A percentile compares a stretch with the other conserved stretches of the same genome.
Evolutionary conservation across 2,888 invertebrate species (phyloP).

Genomic region (Litoditis marina): DNA sequence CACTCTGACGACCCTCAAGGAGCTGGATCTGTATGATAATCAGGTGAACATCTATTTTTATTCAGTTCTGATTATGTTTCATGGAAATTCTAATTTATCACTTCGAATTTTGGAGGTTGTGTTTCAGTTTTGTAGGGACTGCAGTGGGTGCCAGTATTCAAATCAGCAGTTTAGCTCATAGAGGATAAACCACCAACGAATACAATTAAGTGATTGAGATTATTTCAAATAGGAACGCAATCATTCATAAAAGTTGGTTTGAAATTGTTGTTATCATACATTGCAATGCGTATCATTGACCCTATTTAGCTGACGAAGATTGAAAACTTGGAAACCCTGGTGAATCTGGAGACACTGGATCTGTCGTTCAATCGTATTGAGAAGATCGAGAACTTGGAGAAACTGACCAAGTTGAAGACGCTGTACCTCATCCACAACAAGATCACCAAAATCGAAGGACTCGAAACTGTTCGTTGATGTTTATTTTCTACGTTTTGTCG

Average conservation of each 20-base stretch:
- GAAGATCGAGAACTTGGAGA: slow-evolving; percentile 63
- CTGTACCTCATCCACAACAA: slow-evolving; percentile 67
- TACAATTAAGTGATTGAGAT: too few relatives aligned
- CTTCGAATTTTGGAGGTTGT: too few relatives aligned
- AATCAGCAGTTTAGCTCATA: too few relatives aligned
- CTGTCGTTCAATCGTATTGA: slow-evolving; percentile 83
- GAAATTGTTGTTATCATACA: too few relatives aligned
- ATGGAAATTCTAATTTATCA: background rate
- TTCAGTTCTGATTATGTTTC: background rate
- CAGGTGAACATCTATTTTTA: slow-evolving; percentile 70
- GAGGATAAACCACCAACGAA: too few relatives aligned
- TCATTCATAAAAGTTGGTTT: too few relatives aligned
- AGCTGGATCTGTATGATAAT: slow-evolving; percentile 93
- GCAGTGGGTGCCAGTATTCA: too few relatives aligned
- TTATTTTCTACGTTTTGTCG: too few relatives aligned
- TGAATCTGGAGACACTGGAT: slow-evolving; percentile 87
- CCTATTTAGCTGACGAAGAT: slow-evolving; percentile 67
- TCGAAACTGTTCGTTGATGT: too few relatives aligned
- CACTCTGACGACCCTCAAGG: slow-evolving; percentile 72
- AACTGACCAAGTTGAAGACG: slow-evolving; percentile 62
- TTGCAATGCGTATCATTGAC: too few relatives aligned
- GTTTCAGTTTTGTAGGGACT: too few relatives aligned
- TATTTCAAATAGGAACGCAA: too few relatives aligned
- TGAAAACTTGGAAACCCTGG: slow-evolving; percentile 81
- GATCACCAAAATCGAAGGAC: slow-evolving; percentile 63